Evolutionary conservation across 2,888 invertebrate genomes (phyloP).

Genomic region (Chloromyia formosa): DNA sequence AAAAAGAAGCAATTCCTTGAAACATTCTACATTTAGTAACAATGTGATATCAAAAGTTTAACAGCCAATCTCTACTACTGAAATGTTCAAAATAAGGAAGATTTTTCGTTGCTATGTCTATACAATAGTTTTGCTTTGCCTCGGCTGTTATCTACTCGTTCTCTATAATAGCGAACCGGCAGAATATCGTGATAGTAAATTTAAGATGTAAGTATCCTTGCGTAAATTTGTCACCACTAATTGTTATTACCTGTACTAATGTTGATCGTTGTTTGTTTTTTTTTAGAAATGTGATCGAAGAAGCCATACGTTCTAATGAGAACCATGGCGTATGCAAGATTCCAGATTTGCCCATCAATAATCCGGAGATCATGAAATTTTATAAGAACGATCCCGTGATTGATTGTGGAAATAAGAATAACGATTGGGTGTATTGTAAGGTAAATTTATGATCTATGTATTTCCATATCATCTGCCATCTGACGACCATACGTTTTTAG

Average conservation of each 20-base stretch:
- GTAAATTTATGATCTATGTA: too few relatives aligned
- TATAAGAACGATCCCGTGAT: conserved; percentile 70
- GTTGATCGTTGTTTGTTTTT: conserved; percentile 27
- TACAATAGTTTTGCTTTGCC: conserved; percentile 46
- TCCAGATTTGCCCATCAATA: conserved; percentile 72
- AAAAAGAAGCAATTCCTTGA: too few relatives aligned
- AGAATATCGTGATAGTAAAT: conserved; percentile 55
- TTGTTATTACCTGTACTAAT: background rate
- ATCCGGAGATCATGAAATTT: conserved; percentile 78
- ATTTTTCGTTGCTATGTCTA: conserved; percentile 47
- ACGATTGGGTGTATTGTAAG: conserved; percentile 82
- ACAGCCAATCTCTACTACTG: too few relatives aligned
- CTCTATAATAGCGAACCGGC: conserved; percentile 49
- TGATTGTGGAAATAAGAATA: conserved; percentile 69
- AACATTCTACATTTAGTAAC: too few relatives aligned
- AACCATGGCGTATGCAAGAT: conserved; percentile 70
- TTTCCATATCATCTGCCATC: too few relatives aligned
- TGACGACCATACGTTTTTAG: too few relatives aligned
- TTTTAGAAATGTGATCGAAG: conserved; percentile 64
- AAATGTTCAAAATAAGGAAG: conserved; percentile 51
- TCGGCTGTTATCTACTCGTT: conserved; percentile 46
- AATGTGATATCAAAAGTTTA: too few relatives aligned
- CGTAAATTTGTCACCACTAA: conserved; percentile 25
- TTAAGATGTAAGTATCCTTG: conserved; percentile 57
- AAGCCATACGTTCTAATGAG: conserved; percentile 63